phyloP scores from a whole-genome alignment of 2,113 vertebrate genomes.

The Halcyon malimbica region DNA sequence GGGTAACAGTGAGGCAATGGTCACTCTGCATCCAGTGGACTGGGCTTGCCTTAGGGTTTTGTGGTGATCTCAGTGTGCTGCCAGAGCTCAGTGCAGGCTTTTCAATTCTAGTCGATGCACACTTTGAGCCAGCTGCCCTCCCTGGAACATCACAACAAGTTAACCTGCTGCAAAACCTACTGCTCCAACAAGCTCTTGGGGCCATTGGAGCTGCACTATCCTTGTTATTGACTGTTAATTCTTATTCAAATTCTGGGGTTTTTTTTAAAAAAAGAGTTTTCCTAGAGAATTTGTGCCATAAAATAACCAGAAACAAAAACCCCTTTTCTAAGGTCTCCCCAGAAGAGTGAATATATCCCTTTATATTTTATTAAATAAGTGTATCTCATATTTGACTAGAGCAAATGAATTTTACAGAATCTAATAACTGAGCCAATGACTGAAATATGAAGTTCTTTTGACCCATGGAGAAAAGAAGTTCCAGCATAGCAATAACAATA shows the following conservation, averaged over 20 bases:
- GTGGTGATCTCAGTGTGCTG: background rate
- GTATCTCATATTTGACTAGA: background rate
- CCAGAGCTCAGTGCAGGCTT: background rate
- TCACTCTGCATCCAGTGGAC: too few species aligned
- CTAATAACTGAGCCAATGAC: background rate
- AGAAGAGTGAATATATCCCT: background rate
- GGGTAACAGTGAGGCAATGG: background rate
- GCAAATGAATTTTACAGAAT: background rate
- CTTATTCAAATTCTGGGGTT: background rate
- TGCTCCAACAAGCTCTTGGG: background rate
- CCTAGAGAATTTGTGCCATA: background rate
- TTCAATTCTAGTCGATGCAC: background rate
- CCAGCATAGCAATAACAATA: background rate
- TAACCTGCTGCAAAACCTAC: background rate
- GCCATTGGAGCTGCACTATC: background rate
- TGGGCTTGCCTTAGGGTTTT: background rate
- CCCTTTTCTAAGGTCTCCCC: background rate
- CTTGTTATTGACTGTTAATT: background rate
- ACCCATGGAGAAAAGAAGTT: conserved; percentile 16
- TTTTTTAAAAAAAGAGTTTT: background rate
- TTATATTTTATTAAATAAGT: background rate
- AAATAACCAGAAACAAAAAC: background rate
- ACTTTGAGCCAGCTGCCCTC: accelerated
- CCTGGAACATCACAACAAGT: background rate
- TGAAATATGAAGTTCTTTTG: conserved; percentile 19